Base-by-base conservation (phyloP, 2,888 invertebrate genomes). In the Tenodera sinensis region DNA sequence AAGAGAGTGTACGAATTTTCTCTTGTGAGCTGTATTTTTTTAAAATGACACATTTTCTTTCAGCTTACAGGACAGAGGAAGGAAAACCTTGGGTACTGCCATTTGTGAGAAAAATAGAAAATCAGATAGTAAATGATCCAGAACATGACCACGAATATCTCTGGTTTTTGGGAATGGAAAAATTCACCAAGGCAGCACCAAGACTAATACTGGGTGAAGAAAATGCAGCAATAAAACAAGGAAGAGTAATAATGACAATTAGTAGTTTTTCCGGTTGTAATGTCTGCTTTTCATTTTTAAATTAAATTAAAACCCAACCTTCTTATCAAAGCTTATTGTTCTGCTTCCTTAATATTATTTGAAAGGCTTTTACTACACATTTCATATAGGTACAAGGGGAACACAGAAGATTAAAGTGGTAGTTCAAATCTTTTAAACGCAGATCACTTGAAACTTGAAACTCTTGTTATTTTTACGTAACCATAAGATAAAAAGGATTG, bases 31-130 rank as follows among this genome's bases (percentile, higher is more conserved):
- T 3, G 4, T 20, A 71, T 54, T 54, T 54, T 54, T 4, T 20
- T 15, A 1, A 54, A 14, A 54, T 71, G 20, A 71, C 54, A 71
- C 47, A 6, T 91, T 90, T 92, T 91, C 25, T 92, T 91, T 4
- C 92, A 98, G 99, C 99, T 7, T 99, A 99, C 93, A 95, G 99
- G 92, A 98, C 97, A 90, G 97, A 97, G 91, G 97, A 97, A 92
- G 98, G 98, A 1, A 97, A 98, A 93, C 99, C 99, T 89, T 99
- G 99, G 99, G 98, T 99, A 1, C 93, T 99, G 91, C 99, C 99
- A 1, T 98, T 99, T 83, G 99, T 99, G 7, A 95, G 96, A 81
- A 96, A 97, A 93, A 97, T 97, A 84, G 99, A 99, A 94, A 95
- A 96, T 91, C 94, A 95, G 91, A 95, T 99, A 93, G 97, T 98